Evolutionary conservation across 2,797 vertebrate genomes (phyloP).

Genomic region (Pitangus sulphuratus): DNA sequence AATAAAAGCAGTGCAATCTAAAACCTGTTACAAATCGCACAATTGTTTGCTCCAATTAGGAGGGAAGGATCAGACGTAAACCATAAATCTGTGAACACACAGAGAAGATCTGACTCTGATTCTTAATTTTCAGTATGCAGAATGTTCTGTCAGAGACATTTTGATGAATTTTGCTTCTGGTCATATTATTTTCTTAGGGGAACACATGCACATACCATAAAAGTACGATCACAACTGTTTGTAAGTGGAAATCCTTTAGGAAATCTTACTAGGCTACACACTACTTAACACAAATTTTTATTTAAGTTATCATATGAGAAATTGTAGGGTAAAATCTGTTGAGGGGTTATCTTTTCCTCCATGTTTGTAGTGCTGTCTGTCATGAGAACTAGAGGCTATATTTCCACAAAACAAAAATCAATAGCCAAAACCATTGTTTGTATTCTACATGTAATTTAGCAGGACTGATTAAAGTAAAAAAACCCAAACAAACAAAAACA

Average conservation of each 20-base stretch:
- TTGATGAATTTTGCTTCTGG: not conserved
- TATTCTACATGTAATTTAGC: not conserved
- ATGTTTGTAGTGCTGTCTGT: not conserved
- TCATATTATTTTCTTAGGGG: not conserved
- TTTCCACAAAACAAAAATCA: conserved; percentile 5
- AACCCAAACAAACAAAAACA: not conserved
- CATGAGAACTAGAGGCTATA: not conserved
- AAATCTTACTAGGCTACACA: not conserved
- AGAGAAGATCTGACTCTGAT: not conserved
- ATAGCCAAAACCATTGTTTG: not conserved
- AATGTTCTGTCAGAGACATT: not conserved
- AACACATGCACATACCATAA: not conserved
- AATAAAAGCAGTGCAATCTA: not conserved
- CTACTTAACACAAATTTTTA: not conserved
- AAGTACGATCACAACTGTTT: not conserved
- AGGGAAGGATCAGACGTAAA: not conserved
- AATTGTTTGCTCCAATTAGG: not conserved
- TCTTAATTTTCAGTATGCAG: not conserved
- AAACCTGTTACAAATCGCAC: not conserved
- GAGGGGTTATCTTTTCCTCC: not conserved
- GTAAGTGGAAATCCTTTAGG: not conserved
- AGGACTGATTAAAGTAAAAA: not conserved
- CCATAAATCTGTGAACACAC: not conserved
- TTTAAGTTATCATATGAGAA: not conserved
- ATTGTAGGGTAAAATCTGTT: not conserved